Percentiles rank a stretch among this genome's conserved stretches.
Conservation (phyloP, 2,888 invertebrate genomes). For the Bimastos eiseni region DNA sequence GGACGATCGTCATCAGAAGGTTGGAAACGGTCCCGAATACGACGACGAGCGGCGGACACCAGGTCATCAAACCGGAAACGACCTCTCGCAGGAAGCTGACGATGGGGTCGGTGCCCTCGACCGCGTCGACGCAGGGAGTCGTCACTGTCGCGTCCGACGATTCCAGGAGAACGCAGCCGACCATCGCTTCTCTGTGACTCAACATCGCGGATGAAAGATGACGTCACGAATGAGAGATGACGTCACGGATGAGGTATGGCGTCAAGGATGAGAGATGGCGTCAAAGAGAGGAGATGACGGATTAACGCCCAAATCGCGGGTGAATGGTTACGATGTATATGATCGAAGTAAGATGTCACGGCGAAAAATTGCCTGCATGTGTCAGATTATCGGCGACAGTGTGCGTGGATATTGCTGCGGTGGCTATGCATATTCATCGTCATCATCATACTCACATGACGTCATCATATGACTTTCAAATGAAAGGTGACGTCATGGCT, state of each 20-base stretch:
- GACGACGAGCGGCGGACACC: conserved; percentile 50
- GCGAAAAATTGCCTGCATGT: too few species aligned
- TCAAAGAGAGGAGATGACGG: too few species aligned
- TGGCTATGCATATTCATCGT: not conserved
- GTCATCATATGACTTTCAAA: not conserved
- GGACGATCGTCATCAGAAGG: conserved; percentile 43
- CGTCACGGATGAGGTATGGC: not conserved
- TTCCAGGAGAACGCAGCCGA: not conserved
- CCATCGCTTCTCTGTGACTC: not conserved
- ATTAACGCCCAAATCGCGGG: too few species aligned
- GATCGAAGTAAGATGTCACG: too few species aligned
- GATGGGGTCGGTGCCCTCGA: not conserved
- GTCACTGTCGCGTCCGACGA: not conserved
- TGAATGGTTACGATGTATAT: too few species aligned
- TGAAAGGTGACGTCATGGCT: too few species aligned
- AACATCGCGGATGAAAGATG: not conserved
- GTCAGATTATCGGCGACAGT: too few species aligned
- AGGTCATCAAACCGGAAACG: conserved; percentile 33
- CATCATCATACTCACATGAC: not conserved
- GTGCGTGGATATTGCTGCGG: not conserved
- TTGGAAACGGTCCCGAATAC: conserved; percentile 53
- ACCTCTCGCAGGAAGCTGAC: not conserved
- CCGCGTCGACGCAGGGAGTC: not conserved
- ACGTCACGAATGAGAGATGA: not conserved
- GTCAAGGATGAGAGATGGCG: not conserved